Conservation (phyloP, 1,140 invertebrate species). For the Bombus vancouverensis region DNA sequence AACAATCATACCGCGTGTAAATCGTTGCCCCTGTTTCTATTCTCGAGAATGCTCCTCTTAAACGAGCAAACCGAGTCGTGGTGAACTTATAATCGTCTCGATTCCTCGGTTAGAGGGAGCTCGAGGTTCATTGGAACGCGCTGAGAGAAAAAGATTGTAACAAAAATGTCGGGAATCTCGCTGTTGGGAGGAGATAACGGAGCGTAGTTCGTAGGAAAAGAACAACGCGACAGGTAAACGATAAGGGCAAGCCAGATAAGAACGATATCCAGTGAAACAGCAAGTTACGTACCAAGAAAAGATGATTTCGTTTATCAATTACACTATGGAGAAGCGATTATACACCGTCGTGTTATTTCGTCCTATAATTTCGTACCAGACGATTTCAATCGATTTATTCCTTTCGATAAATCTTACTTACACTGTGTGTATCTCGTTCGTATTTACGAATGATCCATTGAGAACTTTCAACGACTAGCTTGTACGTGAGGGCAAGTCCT, state of each 20-base stretch:
- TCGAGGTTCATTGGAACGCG: not conserved
- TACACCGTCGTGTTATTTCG: conserved; percentile 5
- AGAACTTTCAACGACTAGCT: conserved; percentile 25
- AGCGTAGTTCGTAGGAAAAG: not conserved
- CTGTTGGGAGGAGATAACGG: not conserved
- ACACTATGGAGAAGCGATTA: conserved; percentile 37
- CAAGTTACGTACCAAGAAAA: not conserved
- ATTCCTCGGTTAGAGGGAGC: not conserved
- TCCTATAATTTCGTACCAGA: not conserved
- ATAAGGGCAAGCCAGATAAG: conserved; percentile 24
- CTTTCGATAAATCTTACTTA: conserved; percentile 30
- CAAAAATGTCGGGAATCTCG: not conserved
- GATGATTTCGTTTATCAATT: conserved; percentile 26
- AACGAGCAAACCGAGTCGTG: not conserved
- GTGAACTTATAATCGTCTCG: not conserved
- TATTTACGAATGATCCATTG: not conserved
- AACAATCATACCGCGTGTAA: conserved; percentile 24
- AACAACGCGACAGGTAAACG: not conserved
- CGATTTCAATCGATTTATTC: conserved; percentile 29
- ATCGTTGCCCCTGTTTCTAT: not conserved
- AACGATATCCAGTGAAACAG: conserved; percentile 9
- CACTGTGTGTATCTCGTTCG: not conserved
- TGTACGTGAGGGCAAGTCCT: not conserved
- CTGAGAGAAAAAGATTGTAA: not conserved
- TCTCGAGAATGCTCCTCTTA: not conserved